phyloP scores from a whole-genome alignment of 2,113 vertebrate species.

The Thryonomys swinderianus region DNA sequence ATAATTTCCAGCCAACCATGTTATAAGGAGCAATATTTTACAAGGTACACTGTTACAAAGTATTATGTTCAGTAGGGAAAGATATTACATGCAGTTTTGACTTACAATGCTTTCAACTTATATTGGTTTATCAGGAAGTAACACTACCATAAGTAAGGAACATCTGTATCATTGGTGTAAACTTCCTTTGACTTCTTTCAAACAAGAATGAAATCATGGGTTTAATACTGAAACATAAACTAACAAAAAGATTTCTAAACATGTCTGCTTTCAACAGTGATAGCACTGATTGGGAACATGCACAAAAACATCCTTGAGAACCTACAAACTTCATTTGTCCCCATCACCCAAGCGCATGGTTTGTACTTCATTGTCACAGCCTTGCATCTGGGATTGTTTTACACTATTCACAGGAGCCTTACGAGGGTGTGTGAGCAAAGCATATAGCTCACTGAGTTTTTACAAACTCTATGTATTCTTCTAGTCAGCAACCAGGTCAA shows the following conservation, averaged over 20 bases:
- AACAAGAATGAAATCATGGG: neutral
- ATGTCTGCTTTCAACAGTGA: neutral
- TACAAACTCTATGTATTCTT: neutral
- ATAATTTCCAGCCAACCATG: neutral
- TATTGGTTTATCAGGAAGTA: neutral
- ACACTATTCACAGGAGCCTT: neutral
- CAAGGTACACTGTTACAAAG: neutral
- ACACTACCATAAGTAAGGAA: neutral
- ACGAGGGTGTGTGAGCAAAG: neutral
- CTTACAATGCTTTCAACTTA: neutral
- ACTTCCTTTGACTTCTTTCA: neutral
- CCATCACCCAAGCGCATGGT: neutral
- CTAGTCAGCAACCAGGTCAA: neutral
- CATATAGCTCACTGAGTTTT: neutral
- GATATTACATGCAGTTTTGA: neutral
- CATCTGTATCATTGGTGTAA: neutral
- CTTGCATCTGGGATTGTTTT: constrained; percentile 25
- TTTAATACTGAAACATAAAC: neutral
- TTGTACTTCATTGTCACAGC: neutral
- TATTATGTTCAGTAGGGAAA: neutral
- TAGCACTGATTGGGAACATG: neutral
- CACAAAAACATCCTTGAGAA: neutral
- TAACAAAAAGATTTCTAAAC: neutral
- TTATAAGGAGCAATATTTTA: no score
- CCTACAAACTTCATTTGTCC: neutral